Evolutionary conservation across 2,113 vertebrate genomes (phyloP), one percentile per base, ranked within the genome.

Genomic region (Alexandromys fortis): DNA sequence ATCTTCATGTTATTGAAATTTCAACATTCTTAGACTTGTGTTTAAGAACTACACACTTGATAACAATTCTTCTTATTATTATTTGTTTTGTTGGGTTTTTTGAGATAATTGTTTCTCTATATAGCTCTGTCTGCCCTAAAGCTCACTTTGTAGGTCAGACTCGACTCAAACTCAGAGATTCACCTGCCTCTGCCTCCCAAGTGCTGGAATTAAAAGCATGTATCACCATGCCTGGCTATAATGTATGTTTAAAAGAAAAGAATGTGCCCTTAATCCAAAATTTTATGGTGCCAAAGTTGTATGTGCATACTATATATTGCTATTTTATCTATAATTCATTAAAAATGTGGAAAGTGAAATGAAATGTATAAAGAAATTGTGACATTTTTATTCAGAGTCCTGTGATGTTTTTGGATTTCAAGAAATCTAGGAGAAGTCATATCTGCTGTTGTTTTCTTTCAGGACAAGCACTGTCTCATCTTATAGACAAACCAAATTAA

Each of bases 1-100:
- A 93, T 12, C 55, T 94, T 61, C 7, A 8, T 86, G 3, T 2
- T 35, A 68, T 26, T 92, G 4, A 73, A 86, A 49, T 90, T n/a
- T 70, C 35, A 67, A 91, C 55, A 26, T 89, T 52, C 22, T 96
- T 87, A 14, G 33, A 42, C 72, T 97, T 86, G 45, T 49, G 24
- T 68, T 83, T 78, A 30, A 87, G 19, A 55, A 67, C 2, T 83
- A 67, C n/a, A 47, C 5, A 45, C 33, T 24, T 92, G 10, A 5
- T 49, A 14, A 21, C 5, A 45, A 22, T 90, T 0, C 1, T 61
- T 67, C 55, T 83, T 95, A 63, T 61, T 83, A 42, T 63, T 63
- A 17, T 83, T 82, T 63, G 19, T 81, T 55, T 28, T 82, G 12
- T 38, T 35, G 14, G 16, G 55, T 5, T 58, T 58, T 26, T 38